phyloP scores from a whole-genome alignment of 92 coral and sea anemone genomes.

The Nematostella vectensis region DNA sequence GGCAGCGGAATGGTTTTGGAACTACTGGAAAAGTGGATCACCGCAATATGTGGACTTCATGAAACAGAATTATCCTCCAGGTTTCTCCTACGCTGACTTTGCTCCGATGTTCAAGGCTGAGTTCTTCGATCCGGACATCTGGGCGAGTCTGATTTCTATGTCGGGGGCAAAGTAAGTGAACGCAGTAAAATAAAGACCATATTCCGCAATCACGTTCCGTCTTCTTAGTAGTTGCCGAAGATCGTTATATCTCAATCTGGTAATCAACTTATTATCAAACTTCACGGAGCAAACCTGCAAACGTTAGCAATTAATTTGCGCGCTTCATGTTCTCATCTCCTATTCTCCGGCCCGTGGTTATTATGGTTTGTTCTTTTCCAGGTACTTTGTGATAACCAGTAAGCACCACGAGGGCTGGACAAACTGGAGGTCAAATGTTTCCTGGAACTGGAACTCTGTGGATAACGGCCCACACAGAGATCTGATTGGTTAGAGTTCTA shows the following conservation, averaged over 20 bases:
- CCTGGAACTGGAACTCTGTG: slow-evolving; percentile 92
- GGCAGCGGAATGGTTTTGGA: slow-evolving; percentile 76
- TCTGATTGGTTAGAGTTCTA: slow-evolving; percentile 70
- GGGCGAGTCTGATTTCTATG: slow-evolving; percentile 70
- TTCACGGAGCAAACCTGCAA: no score
- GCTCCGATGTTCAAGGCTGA: slow-evolving; percentile 94
- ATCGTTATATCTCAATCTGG: no score
- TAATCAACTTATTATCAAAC: no score
- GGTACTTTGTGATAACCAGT: slow-evolving; percentile 74
- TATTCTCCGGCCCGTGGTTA: no score
- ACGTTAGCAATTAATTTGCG: not conserved
- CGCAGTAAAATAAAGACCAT: no score
- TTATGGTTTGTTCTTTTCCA: slow-evolving; percentile 4
- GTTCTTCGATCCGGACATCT: slow-evolving; percentile 78
- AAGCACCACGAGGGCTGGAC: slow-evolving; percentile 90
- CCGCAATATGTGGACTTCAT: slow-evolving; percentile 57
- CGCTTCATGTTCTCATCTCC: no score
- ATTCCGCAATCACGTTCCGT: no score
- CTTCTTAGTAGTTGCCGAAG: no score
- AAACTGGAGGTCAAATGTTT: slow-evolving; percentile 77
- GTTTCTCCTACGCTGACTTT: slow-evolving; percentile 83
- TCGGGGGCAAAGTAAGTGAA: slow-evolving; percentile 92
- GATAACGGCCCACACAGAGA: slow-evolving; percentile 85
- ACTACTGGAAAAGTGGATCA: slow-evolving; percentile 45
- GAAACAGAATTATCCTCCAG: slow-evolving; percentile 88